A percentile compares a stretch with the other conserved stretches of the same genome.
Conservation (phyloP, 2,888 invertebrate species). For the Eupithecia tripunctaria region DNA sequence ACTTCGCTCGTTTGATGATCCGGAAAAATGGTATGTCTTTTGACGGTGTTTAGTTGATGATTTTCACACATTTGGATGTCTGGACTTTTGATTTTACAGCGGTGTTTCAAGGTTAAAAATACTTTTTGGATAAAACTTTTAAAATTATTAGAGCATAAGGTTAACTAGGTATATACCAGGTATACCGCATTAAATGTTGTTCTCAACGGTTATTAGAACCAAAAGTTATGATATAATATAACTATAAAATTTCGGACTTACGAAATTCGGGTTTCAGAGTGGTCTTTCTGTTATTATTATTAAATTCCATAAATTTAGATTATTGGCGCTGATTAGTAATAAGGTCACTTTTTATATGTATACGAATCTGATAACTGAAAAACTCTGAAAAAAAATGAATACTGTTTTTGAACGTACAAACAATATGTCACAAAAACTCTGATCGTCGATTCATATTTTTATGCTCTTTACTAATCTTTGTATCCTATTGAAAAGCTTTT, state of each 20-base stretch:
- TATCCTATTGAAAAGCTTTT: neutral
- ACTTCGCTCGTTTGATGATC: constrained; percentile 69
- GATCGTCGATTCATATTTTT: neutral
- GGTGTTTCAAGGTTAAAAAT: neutral
- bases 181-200: too few relatives aligned
- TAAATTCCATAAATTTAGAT: neutral
- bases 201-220: neutral
- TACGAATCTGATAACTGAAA: too few relatives aligned
- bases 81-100: constrained; percentile 42
- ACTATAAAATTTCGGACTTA: neutral
- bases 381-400: too few relatives aligned
- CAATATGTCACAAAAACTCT: neutral
- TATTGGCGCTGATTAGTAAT: neutral
- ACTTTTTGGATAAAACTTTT: neutral
- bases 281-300: neutral
- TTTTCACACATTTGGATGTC: constrained; percentile 46
- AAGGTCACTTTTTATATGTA: neutral
- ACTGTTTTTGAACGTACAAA: neutral
- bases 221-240: neutral
- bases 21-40: constrained; percentile 74
- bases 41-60: constrained; percentile 57
- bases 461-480: neutral
- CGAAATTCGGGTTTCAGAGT: neutral
- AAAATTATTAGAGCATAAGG: neutral
- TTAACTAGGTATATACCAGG: constrained; percentile 5